These are phyloP conservation scores for Lutjanus argentimaculatus DNA, from an alignment of 2,797 vertebrate genomes.

Conservation along the genomic window DNA sequence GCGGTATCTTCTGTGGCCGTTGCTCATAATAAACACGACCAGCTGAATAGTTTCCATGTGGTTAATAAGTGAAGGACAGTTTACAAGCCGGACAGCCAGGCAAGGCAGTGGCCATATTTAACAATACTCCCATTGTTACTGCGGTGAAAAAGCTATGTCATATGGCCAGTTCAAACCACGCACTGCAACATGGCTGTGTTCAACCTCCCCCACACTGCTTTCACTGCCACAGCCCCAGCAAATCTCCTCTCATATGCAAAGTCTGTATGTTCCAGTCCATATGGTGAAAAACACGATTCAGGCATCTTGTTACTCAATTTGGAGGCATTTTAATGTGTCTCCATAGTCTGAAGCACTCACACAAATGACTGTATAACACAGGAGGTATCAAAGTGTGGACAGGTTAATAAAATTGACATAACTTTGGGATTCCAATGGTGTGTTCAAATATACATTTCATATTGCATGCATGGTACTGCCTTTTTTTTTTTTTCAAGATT, in stretches of 20 bases:
- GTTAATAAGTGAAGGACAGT: slow-evolving; percentile 28
- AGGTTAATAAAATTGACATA: slow-evolving; percentile 44
- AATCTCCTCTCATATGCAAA: background rate
- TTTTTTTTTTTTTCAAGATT: slow-evolving; percentile 10
- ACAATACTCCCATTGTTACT: slow-evolving; percentile 71
- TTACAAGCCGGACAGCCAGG: slow-evolving; percentile 29
- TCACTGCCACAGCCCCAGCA: slow-evolving; percentile 29
- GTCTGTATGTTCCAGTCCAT: background rate
- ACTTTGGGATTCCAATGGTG: slow-evolving; percentile 38
- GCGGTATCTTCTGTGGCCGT: background rate
- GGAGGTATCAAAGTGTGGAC: slow-evolving; percentile 64
- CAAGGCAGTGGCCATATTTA: slow-evolving; percentile 41
- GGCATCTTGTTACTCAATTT: slow-evolving; percentile 31
- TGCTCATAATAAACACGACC: background rate
- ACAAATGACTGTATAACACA: slow-evolving; percentile 59
- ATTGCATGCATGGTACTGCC: slow-evolving; percentile 57
- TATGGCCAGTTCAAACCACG: slow-evolving; percentile 53
- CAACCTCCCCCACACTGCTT: slow-evolving; percentile 51
- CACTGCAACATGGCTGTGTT: slow-evolving; percentile 55
- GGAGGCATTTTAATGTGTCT: slow-evolving; percentile 65
- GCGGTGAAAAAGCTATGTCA: slow-evolving; percentile 69
- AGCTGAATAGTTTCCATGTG: slow-evolving; percentile 1
- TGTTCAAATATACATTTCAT: slow-evolving; percentile 49
- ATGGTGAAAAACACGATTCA: slow-evolving; percentile 27
- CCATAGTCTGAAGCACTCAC: slow-evolving; percentile 54